Conservation (phyloP, 1,140 invertebrate species). For the Choristoneura fumiferana region DNA sequence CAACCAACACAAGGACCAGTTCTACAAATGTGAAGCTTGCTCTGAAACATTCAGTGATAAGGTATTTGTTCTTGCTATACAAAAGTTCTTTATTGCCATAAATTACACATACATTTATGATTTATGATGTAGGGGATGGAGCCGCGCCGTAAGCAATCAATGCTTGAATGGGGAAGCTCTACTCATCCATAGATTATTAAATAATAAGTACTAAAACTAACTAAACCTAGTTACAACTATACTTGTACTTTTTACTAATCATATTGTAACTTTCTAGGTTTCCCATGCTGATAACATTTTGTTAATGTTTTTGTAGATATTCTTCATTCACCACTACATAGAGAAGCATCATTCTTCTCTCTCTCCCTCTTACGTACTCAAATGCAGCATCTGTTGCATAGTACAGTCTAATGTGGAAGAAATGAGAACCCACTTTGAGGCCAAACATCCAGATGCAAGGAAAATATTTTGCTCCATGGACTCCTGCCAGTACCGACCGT, state of each 20-base stretch:
- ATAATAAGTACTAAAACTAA: too few species aligned
- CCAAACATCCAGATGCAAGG: constrained; percentile 55
- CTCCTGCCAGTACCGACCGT: constrained; percentile 61
- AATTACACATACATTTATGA: too few species aligned
- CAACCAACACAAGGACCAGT: constrained; percentile 57
- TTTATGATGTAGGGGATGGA: too few species aligned
- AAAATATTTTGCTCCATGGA: constrained; percentile 67
- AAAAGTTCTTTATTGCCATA: too few species aligned
- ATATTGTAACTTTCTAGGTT: too few species aligned
- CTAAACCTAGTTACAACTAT: too few species aligned
- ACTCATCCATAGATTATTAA: too few species aligned
- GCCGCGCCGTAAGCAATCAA: too few species aligned
- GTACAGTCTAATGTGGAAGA: constrained; percentile 46
- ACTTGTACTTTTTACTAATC: too few species aligned
- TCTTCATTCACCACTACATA: constrained; percentile 59
- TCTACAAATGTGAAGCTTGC: constrained; percentile 67
- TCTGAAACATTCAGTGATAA: constrained; percentile 69
- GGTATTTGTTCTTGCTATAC: constrained; percentile 38
- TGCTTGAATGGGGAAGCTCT: too few species aligned
- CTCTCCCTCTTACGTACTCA: constrained; percentile 40
- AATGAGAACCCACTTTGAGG: constrained; percentile 59
- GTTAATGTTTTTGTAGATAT: constrained; percentile 46
- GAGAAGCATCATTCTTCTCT: constrained; percentile 43
- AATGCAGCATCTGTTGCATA: constrained; percentile 60
- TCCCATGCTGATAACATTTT: neutral